Evolutionary conservation across 1,140 invertebrate species (phyloP).

Genomic region (Halesus radiatus): DNA sequence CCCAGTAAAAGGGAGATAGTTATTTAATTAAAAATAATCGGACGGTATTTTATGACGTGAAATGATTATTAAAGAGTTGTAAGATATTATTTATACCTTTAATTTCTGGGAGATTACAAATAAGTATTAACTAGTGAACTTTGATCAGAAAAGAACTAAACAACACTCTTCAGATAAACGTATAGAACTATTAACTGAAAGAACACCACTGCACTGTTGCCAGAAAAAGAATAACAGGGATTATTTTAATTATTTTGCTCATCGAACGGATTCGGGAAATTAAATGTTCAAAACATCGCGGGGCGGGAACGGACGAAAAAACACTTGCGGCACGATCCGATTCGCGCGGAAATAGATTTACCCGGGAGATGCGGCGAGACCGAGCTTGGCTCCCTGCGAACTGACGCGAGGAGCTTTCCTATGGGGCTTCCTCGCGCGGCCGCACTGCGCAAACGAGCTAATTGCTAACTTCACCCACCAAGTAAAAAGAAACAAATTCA

Average conservation of each 20-base stretch:
- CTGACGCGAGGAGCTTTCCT: slow-evolving; percentile 25
- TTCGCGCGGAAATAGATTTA: slow-evolving; percentile 54
- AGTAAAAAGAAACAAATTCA: too few relatives aligned
- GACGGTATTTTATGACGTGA: neutral
- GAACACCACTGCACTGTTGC: slow-evolving; percentile 23
- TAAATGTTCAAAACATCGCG: slow-evolving; percentile 46
- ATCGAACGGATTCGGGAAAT: slow-evolving; percentile 25
- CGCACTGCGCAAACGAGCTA: neutral
- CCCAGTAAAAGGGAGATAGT: slow-evolving; percentile 11
- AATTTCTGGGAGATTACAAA: neutral
- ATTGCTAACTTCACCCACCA: too few relatives aligned
- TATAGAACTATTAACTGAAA: neutral
- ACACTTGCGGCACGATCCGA: slow-evolving; percentile 22
- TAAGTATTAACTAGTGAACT: neutral
- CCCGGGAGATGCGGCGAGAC: slow-evolving; percentile 47
- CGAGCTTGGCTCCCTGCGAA: slow-evolving; percentile 52
- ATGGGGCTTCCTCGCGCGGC: neutral
- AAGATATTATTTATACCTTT: slow-evolving; percentile 17
- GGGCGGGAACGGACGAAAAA: slow-evolving; percentile 30
- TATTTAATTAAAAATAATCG: neutral
- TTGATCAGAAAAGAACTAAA: neutral
- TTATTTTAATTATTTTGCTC: neutral
- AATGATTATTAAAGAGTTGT: neutral
- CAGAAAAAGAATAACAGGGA: slow-evolving; percentile 6
- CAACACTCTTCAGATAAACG: neutral